Percentiles rank a stretch among this genome's conserved stretches.
These are phyloP conservation scores for Morelia viridis DNA, from an alignment of 2,797 vertebrate species.

Conservation along the genomic window DNA sequence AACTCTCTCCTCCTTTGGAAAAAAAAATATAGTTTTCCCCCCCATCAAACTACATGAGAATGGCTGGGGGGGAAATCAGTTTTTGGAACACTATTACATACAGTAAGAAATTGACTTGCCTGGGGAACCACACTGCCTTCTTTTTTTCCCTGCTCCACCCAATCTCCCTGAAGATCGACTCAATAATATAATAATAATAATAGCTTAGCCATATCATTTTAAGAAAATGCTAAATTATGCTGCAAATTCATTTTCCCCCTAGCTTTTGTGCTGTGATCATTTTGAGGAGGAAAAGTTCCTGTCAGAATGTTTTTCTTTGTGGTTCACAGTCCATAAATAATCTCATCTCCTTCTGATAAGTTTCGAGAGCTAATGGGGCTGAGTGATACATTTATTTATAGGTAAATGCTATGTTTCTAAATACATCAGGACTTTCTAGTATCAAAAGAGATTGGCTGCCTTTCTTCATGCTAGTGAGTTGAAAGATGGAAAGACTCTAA, in stretches of 20 bases:
- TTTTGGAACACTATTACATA: too few relatives aligned
- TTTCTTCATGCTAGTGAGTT: slow-evolving; percentile 8
- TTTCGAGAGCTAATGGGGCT: not conserved
- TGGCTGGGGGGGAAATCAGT: too few relatives aligned
- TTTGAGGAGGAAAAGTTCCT: not conserved
- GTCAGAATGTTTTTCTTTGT: not conserved
- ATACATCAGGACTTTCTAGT: not conserved
- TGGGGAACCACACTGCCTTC: not conserved
- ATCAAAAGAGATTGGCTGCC: slow-evolving; percentile 12
- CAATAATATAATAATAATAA: not conserved
- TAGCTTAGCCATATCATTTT: not conserved
- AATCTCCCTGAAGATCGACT: not conserved
- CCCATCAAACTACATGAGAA: not conserved
- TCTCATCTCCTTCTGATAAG: slow-evolving; percentile 27
- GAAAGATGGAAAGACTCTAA: slow-evolving; percentile 45
- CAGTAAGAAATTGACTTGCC: not conserved
- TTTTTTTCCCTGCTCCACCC: not conserved
- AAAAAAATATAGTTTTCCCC: not conserved
- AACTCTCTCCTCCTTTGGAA: too few relatives aligned
- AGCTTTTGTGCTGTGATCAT: not conserved
- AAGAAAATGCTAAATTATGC: not conserved
- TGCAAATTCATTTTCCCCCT: fast-evolving
- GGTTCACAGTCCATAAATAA: slow-evolving; percentile 30
- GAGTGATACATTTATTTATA: slow-evolving; percentile 22
- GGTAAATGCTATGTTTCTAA: slow-evolving; percentile 13